These are phyloP conservation scores for Lordiphosa andalusiaca DNA, from an alignment of 2,888 invertebrate species.

Conservation along the genomic window DNA sequence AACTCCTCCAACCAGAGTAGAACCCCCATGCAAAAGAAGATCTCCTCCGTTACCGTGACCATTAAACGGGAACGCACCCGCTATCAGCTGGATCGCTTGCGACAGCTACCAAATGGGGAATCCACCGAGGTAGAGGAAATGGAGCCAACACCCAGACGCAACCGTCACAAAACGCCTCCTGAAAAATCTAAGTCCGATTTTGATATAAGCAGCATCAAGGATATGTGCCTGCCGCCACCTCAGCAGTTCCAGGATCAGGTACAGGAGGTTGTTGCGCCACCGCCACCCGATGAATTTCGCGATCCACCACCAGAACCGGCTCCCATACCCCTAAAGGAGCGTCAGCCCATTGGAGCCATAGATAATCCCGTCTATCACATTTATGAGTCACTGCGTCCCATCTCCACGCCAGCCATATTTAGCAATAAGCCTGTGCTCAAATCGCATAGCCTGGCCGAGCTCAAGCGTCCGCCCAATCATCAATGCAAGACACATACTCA, in stretches of 20 bases:
- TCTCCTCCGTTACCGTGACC: slow-evolving; percentile 75
- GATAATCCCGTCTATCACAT: slow-evolving; percentile 91
- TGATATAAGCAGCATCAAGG: slow-evolving; percentile 82
- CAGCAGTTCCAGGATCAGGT: slow-evolving; percentile 92
- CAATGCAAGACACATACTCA: slow-evolving; percentile 49
- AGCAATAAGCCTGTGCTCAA: slow-evolving; percentile 72
- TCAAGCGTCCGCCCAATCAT: slow-evolving; percentile 62
- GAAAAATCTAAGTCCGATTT: slow-evolving; percentile 84
- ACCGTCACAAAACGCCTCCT: slow-evolving; percentile 45
- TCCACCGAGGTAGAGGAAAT: slow-evolving; percentile 76
- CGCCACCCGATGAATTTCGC: slow-evolving; percentile 87
- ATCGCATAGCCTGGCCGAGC: slow-evolving; percentile 76
- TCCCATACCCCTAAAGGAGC: slow-evolving; percentile 57
- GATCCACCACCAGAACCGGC: slow-evolving; percentile 81
- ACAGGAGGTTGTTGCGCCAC: slow-evolving; percentile 82
- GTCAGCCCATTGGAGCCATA: slow-evolving; percentile 79
- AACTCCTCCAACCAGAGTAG: slow-evolving; percentile 47
- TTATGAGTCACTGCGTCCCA: slow-evolving; percentile 85
- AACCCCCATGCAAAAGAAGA: slow-evolving; percentile 74
- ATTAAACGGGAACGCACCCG: slow-evolving; percentile 74
- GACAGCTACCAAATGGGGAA: slow-evolving; percentile 66
- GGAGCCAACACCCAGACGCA: slow-evolving; percentile 64
- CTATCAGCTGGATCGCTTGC: slow-evolving; percentile 57
- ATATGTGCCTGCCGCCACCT: slow-evolving; percentile 86
- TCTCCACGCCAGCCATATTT: slow-evolving; percentile 68